Evolutionary conservation across 1,140 invertebrate genomes (phyloP).

Genomic region (Proales similis): DNA sequence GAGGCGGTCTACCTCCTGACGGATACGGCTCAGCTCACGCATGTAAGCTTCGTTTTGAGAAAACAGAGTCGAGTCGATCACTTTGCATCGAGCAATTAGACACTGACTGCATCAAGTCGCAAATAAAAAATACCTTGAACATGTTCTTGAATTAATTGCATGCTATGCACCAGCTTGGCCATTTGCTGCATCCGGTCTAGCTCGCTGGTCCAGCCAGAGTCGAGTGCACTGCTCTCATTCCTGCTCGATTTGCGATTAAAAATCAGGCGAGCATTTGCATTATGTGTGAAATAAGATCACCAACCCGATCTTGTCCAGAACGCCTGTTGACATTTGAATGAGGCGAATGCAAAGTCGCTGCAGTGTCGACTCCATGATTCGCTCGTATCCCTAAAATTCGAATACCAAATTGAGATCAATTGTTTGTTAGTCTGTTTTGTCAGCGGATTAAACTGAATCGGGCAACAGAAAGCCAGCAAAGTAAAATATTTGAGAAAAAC

Average conservation of each 20-base stretch:
- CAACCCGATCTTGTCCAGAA: slow-evolving; percentile 30
- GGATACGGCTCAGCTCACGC: slow-evolving; percentile 9
- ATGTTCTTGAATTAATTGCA: slow-evolving; percentile 28
- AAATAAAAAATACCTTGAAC: slow-evolving; percentile 19
- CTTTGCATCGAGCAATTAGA: not conserved
- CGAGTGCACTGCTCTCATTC: slow-evolving; percentile 2
- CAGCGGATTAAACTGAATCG: not conserved
- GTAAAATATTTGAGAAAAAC: not conserved
- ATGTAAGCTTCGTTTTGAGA: slow-evolving; percentile 31
- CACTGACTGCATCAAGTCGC: not conserved
- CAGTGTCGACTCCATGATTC: slow-evolving; percentile 21
- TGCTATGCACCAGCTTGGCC: slow-evolving; percentile 19
- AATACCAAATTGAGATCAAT: not conserved
- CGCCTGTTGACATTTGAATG: slow-evolving; percentile 34
- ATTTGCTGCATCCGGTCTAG: slow-evolving; percentile 28
- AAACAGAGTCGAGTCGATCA: slow-evolving; percentile 11
- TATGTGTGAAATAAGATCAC: not conserved
- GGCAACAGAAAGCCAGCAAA: no score
- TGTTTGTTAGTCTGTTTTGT: not conserved
- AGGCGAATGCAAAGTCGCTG: slow-evolving; percentile 24
- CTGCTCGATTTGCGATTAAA: not conserved
- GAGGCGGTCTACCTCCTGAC: slow-evolving; percentile 22
- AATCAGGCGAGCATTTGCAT: not conserved
- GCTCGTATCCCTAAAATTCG: slow-evolving; percentile 11
- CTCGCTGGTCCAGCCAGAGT: slow-evolving; percentile 1